Base-by-base conservation (phyloP, 2,888 invertebrate species). In the Argyresthia albistria region DNA sequence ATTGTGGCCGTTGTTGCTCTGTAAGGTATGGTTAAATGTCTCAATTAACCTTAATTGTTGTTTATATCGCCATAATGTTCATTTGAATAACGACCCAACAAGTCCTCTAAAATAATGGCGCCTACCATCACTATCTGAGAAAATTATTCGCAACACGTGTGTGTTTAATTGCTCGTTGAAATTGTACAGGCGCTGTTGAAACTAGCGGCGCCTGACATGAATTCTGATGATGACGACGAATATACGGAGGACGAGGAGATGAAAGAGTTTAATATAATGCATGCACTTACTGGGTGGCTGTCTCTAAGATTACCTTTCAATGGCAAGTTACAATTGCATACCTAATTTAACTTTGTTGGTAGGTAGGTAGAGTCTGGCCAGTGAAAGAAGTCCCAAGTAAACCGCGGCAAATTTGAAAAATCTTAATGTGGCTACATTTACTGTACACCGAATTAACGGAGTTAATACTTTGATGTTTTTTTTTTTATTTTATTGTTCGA, bases 201-300 rank as follows among this genome's bases (percentile, higher is more conserved):
- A 60, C 61, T 86, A 39, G 80, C 82, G 1, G 84, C 80, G 0
- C 86, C 86, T 10, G 78, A 79, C 55, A 80, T 84, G 80, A 76
- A 69, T 67, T 67, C 67, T 1, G 81, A 83, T 59, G 68, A 74
- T 0, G 46, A 54, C 0, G 60, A 68, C 8, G 53, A 60, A 16
- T 12, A 39, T 8, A 54, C 64, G 7, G 78, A 80, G 50, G 86
- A 87, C 37, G 83, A 87, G 56, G n/a, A 35, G 1, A 61, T 84
- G 64, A 4, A 51, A 0, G 69, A 79, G 0, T 79, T 84, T 53
- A 66, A 76, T 58, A 63, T 83, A 15, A 45, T 81, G 53, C 83
- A 86, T 56, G 59, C 74, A 2, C 61, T 87, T 0, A 83, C 84
- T 55, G 87, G 52, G 45, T 9, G 12, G n/a, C 14, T 51, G 25